phyloP scores from a whole-genome alignment of 2,113 vertebrate genomes.

The Origma solitaria region DNA sequence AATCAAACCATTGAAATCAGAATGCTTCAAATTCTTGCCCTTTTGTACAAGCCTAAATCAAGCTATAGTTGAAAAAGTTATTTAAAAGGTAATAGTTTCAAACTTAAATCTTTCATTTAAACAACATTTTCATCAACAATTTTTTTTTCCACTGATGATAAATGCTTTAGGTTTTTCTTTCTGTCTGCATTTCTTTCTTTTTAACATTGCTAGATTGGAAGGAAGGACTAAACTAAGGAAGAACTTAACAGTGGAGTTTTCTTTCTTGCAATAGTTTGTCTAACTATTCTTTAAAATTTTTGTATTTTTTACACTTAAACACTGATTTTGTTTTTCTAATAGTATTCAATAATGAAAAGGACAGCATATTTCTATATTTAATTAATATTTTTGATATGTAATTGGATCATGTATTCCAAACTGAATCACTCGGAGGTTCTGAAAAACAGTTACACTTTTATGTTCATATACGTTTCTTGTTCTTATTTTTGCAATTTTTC shows the following conservation, averaged over 20 bases:
- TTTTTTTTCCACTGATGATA: neutral
- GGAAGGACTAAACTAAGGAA: too few relatives aligned
- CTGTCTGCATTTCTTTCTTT: neutral
- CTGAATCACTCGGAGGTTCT: neutral
- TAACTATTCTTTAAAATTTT: neutral
- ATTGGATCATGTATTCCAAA: neutral
- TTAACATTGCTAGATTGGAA: neutral
- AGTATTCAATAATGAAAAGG: neutral
- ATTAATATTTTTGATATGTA: neutral
- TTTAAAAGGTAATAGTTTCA: neutral
- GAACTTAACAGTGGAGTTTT: neutral
- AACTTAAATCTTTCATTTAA: neutral
- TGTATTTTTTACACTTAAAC: neutral
- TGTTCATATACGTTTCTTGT: neutral
- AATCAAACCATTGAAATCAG: neutral
- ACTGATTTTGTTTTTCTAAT: neutral
- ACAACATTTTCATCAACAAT: neutral
- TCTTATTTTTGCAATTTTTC: neutral
- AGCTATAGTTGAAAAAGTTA: neutral
- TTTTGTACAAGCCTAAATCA: neutral
- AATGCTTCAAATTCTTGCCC: neutral
- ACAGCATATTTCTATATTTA: neutral
- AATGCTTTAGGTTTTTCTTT: neutral
- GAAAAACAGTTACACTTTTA: neutral
- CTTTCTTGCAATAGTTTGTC: neutral